These are phyloP conservation scores for Bombus affinis DNA, from an alignment of 1,140 invertebrate species.

Conservation along the genomic window DNA sequence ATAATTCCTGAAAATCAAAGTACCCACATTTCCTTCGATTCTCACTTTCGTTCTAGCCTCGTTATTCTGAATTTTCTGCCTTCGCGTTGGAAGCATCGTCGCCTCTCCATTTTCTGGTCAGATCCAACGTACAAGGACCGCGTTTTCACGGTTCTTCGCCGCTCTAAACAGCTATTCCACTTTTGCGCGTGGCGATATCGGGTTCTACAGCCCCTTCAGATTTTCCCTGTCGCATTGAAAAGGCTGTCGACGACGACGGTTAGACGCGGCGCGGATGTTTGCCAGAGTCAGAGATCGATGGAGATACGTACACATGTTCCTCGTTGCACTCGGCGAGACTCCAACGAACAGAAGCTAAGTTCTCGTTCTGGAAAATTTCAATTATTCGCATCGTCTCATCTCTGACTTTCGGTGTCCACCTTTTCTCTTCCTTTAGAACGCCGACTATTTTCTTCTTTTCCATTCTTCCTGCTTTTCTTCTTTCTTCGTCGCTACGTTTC, in stretches of 20 bases:
- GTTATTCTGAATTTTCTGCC: neutral
- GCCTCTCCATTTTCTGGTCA: neutral
- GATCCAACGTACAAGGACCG: neutral
- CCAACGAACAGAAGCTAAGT: conserved; percentile 62
- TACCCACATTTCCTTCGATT: too few relatives aligned
- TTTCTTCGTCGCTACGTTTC: too few relatives aligned
- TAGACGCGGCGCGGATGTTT: conserved; percentile 7
- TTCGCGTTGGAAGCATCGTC: neutral
- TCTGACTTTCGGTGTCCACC: conserved; percentile 5
- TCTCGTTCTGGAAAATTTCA: conserved; percentile 77
- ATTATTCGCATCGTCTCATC: conserved; percentile 77
- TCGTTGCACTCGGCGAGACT: neutral
- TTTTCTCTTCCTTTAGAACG: neutral
- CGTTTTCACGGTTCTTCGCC: conserved; percentile 20
- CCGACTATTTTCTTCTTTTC: neutral
- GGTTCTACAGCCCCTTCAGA: neutral
- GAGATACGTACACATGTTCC: conserved; percentile 7
- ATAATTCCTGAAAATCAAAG: neutral
- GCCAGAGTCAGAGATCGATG: conserved; percentile 13
- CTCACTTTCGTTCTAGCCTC: too few relatives aligned
- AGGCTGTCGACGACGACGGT: conserved; percentile 1
- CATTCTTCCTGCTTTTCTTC: neutral
- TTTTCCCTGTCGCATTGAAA: conserved; percentile 25
- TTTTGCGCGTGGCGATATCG: conserved; percentile 1
- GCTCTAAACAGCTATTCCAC: conserved; percentile 63